Evolutionary conservation across 2,797 vertebrate genomes (phyloP), one percentile per base, ranked within the genome.

Genomic region (Danio choprae): DNA sequence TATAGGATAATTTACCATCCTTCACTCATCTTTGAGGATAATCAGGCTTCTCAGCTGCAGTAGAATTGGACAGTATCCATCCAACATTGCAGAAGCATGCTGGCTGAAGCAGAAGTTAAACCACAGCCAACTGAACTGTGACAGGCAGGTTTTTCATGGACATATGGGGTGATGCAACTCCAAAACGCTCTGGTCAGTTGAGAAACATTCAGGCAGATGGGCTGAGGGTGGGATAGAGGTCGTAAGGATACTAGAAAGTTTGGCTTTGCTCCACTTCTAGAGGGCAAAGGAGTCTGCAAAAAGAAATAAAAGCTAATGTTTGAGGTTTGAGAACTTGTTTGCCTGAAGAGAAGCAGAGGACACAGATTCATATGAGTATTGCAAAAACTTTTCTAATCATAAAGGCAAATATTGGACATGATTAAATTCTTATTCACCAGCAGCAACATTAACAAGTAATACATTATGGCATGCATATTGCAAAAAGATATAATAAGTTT

Each of bases 181-280:
- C 48, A 38, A 53, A 74, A 74, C 41, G 44, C 22, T 50, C 46
- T 53, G 55, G 74, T 85, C 59, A 75, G 62, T 74, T 59, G 76
- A 85, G 80, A 70, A 50, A 36, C 56, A 74, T 65, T 60, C 60
- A 72, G 40, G 53, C 79, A 83, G 81, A 85, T 80, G 81, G 84
- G 36, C 58, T 77, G 60, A 78, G 70, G 78, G 58, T 48, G 38
- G 70, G 59, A 16, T 48, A 58, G 46, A 67, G 75, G 65, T 58
- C 63, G n/a, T n/a, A 51, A 81, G 29, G 62, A 74, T 36, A 58
- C 41, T 44, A 15, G 36, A 75, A 51, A 74, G n/a, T 20, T 36
- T 83, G 81, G 64, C 58, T 58, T 59, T 22, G 56, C 18, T 75
- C 44, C 70, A 85, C 22, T 68, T 81, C 10, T 46, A 74, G 50